Evolutionary conservation across 2,888 invertebrate species (phyloP).

Genomic region (Melieria crassipennis): DNA sequence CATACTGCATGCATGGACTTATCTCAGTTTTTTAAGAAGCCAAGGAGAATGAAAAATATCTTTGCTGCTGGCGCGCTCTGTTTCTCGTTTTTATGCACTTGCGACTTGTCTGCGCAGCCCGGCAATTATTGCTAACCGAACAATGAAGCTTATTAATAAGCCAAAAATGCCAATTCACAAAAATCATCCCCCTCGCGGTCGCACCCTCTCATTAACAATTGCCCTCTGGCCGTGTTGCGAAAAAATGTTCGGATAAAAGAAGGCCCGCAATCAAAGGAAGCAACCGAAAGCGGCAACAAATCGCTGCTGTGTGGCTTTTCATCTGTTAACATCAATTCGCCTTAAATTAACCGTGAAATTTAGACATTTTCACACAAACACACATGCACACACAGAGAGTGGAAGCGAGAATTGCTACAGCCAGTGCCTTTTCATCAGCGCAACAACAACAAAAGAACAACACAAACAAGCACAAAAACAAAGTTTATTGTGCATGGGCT

Average conservation of each 20-base stretch:
- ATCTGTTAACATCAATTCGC: conserved; percentile 52
- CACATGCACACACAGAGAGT: not conserved
- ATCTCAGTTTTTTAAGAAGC: too few species aligned
- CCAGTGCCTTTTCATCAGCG: conserved; percentile 46
- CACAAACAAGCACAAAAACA: conserved; percentile 15
- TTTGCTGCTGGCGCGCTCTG: too few species aligned
- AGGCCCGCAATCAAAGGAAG: not conserved
- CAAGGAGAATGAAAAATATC: too few species aligned
- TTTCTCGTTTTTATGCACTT: not conserved
- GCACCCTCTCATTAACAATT: conserved; percentile 11
- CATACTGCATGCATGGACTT: too few species aligned
- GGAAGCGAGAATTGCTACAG: conserved; percentile 49
- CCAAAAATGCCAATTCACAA: conserved; percentile 12
- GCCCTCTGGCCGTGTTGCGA: not conserved
- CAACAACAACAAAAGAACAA: conserved; percentile 28
- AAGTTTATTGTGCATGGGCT: too few species aligned
- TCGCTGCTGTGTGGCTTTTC: conserved; percentile 8
- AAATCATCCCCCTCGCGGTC: not conserved
- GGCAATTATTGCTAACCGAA: conserved; percentile 9
- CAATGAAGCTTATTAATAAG: conserved; percentile 31
- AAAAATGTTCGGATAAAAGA: not conserved
- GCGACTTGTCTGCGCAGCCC: not conserved
- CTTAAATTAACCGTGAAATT: conserved; percentile 63
- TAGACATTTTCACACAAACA: conserved; percentile 52
- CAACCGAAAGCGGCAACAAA: not conserved